phyloP scores from a whole-genome alignment of 1,140 invertebrate genomes.

The Eubasilissa regina region DNA sequence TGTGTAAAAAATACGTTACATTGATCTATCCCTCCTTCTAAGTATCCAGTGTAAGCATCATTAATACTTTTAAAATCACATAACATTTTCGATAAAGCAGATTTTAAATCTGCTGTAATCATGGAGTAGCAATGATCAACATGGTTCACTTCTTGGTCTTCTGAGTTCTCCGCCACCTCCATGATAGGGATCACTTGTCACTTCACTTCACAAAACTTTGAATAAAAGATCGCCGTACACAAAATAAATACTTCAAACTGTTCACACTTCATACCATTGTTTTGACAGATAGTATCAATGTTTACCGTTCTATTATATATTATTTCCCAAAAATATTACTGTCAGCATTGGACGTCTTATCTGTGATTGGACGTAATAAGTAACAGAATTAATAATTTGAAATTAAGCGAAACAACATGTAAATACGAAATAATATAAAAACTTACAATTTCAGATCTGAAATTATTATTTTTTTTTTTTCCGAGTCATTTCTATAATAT shows the following conservation, averaged over 20 bases:
- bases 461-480: no score
- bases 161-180: slow-evolving; percentile 13
- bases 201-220: not conserved
- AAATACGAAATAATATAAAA: no score
- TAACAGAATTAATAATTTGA: no score
- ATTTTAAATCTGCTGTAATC: slow-evolving; percentile 4
- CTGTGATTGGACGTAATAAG: no score
- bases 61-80: slow-evolving; percentile 27
- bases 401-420: no score
- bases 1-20: slow-evolving; percentile 30
- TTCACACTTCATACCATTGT: not conserved
- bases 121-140: slow-evolving; percentile 16
- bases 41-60: slow-evolving; percentile 19
- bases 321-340: no score
- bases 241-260: not conserved
- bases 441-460: no score
- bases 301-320: no score
- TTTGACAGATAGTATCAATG: no score
- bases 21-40: slow-evolving; percentile 21
- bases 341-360: no score
- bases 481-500: no score
- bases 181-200: not conserved
- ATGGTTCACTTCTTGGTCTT: not conserved
- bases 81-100: slow-evolving; percentile 14
- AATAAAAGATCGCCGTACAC: not conserved